Evolutionary conservation across 2,797 vertebrate species (phyloP), one percentile per base, ranked within the genome.

Genomic region (Zalophus californianus): DNA sequence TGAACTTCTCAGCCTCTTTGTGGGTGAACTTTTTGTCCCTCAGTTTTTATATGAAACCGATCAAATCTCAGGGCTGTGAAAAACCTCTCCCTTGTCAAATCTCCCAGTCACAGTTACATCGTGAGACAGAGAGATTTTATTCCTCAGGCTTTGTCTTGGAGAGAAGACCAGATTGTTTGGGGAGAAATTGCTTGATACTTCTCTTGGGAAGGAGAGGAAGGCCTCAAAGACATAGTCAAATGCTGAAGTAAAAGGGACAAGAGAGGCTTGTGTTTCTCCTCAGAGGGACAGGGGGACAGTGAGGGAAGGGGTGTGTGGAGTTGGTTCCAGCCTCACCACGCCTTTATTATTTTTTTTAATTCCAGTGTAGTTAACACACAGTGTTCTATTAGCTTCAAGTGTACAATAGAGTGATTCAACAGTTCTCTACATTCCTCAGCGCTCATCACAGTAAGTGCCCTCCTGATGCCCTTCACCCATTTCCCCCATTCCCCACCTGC

Each of bases 21-120:
- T 58, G 54, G 60, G 15, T 66, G 27, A 50, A 58, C 29, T 78
- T 89, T 52, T 48, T 54, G 38, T 87, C 6, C 5, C 15, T 48
- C 29, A 9, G 60, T 32, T 73, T 72, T 95, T 91, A 13, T 82
- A 44, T 41, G 56, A 66, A 93, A 72, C 50, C 16, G 35, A 15
- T 83, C 73, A 54, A 11, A 86, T 91, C 60, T 89, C 91, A 85
- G 58, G 66, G 9, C 35, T 95, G 84, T 44, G n/a, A 20, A 83
- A 91, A 73, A 80, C 35, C 64, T 91, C 91, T 62, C 44, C 44
- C 64, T 87, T 27, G 82, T 72, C 54, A 79, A 29, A 66, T 68
- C 56, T 62, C 86, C 38, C n/a, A 87, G 75, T 12, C 15, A 10
- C 8, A 14, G 21, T 85, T 96, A 44, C 15, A 16, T 38, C 58